Evolutionary conservation across 1,140 invertebrate species (phyloP).

Genomic region (Atta texana): DNA sequence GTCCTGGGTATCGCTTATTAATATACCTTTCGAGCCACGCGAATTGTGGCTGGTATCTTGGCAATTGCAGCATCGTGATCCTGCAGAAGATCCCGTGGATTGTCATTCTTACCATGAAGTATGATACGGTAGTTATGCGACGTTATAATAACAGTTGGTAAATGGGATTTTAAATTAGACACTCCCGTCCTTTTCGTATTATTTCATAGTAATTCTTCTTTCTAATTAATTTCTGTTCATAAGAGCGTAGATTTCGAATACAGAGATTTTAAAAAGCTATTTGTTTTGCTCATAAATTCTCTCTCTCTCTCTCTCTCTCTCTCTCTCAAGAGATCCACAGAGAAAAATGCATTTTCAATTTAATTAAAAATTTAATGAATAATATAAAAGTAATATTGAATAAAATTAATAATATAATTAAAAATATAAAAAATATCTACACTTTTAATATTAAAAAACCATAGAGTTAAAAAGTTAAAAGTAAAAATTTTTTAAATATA

Average conservation of each 20-base stretch:
- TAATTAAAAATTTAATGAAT: neutral
- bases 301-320: too few relatives aligned
- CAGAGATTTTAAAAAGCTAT: neutral
- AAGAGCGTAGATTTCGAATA: neutral
- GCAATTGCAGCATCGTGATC: conserved; percentile 32
- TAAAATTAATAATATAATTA: neutral
- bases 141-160: neutral
- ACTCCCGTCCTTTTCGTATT: neutral
- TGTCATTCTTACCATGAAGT: conserved; percentile 14
- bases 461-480: neutral
- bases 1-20: conserved; percentile 41
- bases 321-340: neutral
- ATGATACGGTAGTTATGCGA: neutral
- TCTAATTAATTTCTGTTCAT: neutral
- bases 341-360: neutral
- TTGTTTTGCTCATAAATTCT: neutral
- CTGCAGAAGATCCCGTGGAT: conserved; percentile 31
- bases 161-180: conserved; percentile 42
- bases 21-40: conserved; percentile 45
- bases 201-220: neutral
- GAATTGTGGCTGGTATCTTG: conserved; percentile 30
- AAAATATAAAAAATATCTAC: conserved; percentile 2
- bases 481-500: neutral
- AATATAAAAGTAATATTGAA: too few relatives aligned
- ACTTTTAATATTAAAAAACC: neutral